Evolutionary conservation across 23 tunicate genomes (phyloP), one percentile per base, ranked within the genome.

Genomic region (Trididemnum nubilum): DNA sequence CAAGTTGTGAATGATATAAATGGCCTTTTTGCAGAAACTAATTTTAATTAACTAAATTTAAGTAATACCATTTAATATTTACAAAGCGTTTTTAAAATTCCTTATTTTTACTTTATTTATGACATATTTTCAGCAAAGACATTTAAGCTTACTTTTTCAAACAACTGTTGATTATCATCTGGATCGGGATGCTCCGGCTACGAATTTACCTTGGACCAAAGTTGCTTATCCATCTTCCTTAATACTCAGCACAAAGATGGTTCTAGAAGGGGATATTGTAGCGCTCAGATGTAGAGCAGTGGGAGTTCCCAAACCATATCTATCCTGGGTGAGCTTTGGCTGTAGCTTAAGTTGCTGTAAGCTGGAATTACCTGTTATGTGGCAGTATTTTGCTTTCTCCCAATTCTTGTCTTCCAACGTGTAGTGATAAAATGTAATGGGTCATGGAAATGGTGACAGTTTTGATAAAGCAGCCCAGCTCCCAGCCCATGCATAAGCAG

Each of bases 281-380:
- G 61, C 69, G 18, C 40, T 85, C 15, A 69, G 40, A 36, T 85
- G 90, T 59, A 33, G 58, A 69, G 83, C 83, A 0, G 58, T 85
- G 78, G 90, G 90, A 3, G 35, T 31, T 51, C 90, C 90, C 0
- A 78, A 70, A 78, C 90, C 90, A 23, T 32, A 23, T n/a, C 25
- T 85, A 25, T 79, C 83, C 19, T 85, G 90, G 90, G 90, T 85
- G 71, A 78, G 80, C 35, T 51, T 35, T 5, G 24, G 9, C 28
- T n/a, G 12, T 21, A 51, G 12, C 33, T 26, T 64, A 12, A 64
- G 30, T 9, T 64, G n/a, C n/a, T n/a, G n/a, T n/a, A n/a, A n/a
- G n/a, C n/a, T n/a, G n/a, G 30, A 64, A 64, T 18, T 9, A 49
- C 12, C 12, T 49, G 18, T 9, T 49, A 9, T 49, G 12, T 49